These are phyloP conservation scores for Thera obeliscata DNA, from an alignment of 2,888 invertebrate species.

Conservation along the genomic window DNA sequence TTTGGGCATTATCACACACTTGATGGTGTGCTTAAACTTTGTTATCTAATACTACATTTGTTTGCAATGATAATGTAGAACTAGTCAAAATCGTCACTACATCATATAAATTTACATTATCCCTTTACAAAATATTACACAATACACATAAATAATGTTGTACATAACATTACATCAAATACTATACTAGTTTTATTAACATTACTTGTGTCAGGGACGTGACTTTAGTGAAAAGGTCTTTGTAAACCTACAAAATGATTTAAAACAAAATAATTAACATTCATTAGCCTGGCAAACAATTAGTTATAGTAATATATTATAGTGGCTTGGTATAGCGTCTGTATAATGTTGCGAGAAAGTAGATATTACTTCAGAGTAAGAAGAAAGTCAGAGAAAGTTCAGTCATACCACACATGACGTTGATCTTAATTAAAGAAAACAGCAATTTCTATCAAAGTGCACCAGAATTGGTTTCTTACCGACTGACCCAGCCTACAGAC, in stretches of 20 bases:
- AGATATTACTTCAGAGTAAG: conserved; percentile 35
- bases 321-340: conserved; percentile 2
- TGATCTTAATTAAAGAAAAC: conserved; percentile 43
- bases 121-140: background rate
- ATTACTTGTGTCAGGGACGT: background rate
- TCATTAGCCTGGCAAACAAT: background rate
- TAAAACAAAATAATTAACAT: too few relatives aligned
- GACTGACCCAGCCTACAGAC: conserved; percentile 57
- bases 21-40: conserved; percentile 9
- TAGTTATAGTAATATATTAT: background rate
- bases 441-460: conserved; percentile 34
- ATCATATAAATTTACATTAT: background rate
- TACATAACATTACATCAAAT: too few relatives aligned
- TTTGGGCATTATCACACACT: conserved; percentile 5
- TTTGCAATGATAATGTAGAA: conserved; percentile 11
- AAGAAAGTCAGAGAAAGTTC: conserved; percentile 43
- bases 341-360: conserved; percentile 29
- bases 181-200: background rate
- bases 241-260: background rate
- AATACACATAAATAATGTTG: too few relatives aligned
- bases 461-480: conserved; percentile 36
- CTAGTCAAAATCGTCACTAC: background rate
- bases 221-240: background rate
- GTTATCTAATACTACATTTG: conserved; percentile 9
- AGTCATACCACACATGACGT: conserved; percentile 32